These are phyloP conservation scores for Zhuqinia jingwanae DNA, from an alignment of 2,888 invertebrate genomes.

Conservation along the genomic window DNA sequence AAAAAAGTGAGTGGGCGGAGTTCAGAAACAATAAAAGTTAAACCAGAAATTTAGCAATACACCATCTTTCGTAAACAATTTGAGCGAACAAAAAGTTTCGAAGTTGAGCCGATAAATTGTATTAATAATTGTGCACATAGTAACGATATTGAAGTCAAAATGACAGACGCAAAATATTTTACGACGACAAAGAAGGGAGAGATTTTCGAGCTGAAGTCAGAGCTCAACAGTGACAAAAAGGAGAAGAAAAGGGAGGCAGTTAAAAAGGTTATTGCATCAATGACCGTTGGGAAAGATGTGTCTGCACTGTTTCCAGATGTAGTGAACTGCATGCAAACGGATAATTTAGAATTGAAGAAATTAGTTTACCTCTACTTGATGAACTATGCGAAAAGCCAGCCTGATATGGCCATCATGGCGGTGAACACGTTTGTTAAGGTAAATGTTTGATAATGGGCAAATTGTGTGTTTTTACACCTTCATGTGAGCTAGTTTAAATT, in stretches of 20 bases:
- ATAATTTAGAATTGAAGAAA: conserved; percentile 99
- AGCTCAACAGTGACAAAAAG: conserved; percentile 99
- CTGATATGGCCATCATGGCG: conserved; percentile 99
- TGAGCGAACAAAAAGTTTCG: too few species aligned
- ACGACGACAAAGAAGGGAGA: conserved; percentile 99
- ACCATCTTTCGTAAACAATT: too few species aligned
- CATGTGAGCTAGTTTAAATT: not conserved
- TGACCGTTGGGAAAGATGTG: conserved; percentile 99
- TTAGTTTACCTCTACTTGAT: conserved; percentile 98
- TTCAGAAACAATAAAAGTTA: not conserved
- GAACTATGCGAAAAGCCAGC: conserved; percentile 99
- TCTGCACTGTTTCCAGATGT: conserved; percentile 99
- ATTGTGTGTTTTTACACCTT: conserved; percentile 79
- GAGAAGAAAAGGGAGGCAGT: conserved; percentile 99
- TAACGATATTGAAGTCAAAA: conserved; percentile 81
- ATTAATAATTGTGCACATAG: not conserved
- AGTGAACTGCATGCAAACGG: conserved; percentile 99
- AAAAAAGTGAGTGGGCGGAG: not conserved
- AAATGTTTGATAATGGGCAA: conserved; percentile 80
- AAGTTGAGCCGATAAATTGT: too few species aligned
- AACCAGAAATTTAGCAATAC: too few species aligned
- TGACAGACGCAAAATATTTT: conserved; percentile 99
- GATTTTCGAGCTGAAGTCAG: conserved; percentile 99
- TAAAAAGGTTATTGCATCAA: conserved; percentile 99
- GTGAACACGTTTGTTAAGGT: conserved; percentile 99